A percentile compares a stretch with the other conserved stretches of the same genome.
Evolutionary conservation across 2,113 vertebrate species (phyloP).

Genomic region (human): DNA sequence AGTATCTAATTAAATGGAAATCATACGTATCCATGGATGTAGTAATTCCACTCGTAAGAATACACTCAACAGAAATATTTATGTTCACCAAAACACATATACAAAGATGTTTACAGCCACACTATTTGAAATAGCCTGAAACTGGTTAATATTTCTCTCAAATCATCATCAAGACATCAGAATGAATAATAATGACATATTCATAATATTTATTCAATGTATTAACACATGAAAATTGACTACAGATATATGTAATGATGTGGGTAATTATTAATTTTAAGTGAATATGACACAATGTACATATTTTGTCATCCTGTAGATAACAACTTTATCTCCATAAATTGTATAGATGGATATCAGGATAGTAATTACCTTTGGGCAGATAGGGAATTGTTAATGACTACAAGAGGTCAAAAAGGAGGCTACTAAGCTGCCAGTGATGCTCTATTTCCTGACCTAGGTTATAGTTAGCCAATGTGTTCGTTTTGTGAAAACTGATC

Average conservation of each 20-base stretch:
- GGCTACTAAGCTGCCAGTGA: neutral
- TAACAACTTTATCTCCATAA: neutral
- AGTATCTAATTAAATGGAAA: neutral
- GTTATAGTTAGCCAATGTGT: neutral
- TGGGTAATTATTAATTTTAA: neutral
- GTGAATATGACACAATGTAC: neutral
- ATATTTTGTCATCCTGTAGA: neutral
- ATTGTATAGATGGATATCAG: neutral
- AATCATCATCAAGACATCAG: neutral
- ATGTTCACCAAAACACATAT: neutral
- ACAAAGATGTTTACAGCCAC: neutral
- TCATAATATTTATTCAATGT: neutral
- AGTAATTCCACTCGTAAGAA: neutral
- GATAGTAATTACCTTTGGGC: neutral
- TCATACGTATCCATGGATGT: neutral
- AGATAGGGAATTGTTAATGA: neutral
- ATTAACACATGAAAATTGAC: neutral
- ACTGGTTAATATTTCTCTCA: neutral
- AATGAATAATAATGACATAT: neutral
- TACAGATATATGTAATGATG: neutral
- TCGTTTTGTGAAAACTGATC: neutral
- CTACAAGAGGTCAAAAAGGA: neutral
- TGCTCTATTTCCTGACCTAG: neutral
- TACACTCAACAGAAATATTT: neutral
- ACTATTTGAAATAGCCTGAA: neutral